phyloP scores from a whole-genome alignment of 2,888 invertebrate genomes.

The Cerastis rubricosa region DNA sequence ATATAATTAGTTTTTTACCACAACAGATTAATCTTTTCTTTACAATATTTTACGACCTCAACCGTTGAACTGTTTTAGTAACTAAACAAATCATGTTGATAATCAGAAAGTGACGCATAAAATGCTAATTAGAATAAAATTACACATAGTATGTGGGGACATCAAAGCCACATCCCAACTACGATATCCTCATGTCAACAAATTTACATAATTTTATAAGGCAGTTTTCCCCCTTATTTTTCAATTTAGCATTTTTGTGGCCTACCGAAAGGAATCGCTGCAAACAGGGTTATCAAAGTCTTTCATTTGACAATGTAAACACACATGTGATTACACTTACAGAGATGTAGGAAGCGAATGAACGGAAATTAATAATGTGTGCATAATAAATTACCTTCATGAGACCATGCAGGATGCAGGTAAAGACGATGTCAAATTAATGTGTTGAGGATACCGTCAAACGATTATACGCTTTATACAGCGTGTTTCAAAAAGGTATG shows the following conservation, averaged over 20 bases:
- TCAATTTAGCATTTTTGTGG: conserved; percentile 38
- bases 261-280: conserved; percentile 4
- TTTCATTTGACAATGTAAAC: conserved; percentile 29
- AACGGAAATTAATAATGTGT: conserved; percentile 33
- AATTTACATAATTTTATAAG: conserved; percentile 51
- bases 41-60: not conserved
- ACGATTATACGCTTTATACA: not conserved
- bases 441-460: conserved; percentile 4
- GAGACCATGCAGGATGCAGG: conserved; percentile 4
- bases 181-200: conserved; percentile 23
- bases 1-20: no score
- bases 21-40: not conserved
- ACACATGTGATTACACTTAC: conserved; percentile 7
- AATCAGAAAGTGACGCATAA: not conserved
- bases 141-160: conserved; percentile 11
- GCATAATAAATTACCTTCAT: conserved; percentile 22
- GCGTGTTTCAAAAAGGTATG: not conserved
- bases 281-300: conserved; percentile 35
- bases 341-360: conserved; percentile 11
- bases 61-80: not conserved
- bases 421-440: conserved; percentile 19
- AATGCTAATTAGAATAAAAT: conserved; percentile 4
- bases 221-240: conserved; percentile 38
- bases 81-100: not conserved
- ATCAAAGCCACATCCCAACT: conserved; percentile 1